phyloP scores from a whole-genome alignment of 2,888 invertebrate species.

The Noctua pronuba region DNA sequence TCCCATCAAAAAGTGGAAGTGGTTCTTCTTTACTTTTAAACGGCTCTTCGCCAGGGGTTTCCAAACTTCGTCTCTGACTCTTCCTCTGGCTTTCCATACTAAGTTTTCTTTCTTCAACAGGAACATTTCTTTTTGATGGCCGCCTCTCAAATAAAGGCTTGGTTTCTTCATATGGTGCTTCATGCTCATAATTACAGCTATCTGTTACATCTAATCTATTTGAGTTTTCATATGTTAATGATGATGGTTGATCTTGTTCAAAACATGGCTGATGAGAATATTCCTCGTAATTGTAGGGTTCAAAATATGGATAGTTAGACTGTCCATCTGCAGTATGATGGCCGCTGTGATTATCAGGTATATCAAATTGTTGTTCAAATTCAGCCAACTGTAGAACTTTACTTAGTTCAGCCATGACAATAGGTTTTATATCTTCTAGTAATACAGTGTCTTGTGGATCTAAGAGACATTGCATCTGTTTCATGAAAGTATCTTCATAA shows the following conservation, averaged over 20 bases:
- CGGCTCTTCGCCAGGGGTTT: slow-evolving; percentile 66
- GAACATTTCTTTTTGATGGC: slow-evolving; percentile 63
- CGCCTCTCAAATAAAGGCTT: slow-evolving; percentile 77
- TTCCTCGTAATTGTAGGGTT: slow-evolving; percentile 64
- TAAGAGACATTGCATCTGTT: slow-evolving; percentile 91
- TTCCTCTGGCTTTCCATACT: slow-evolving; percentile 53
- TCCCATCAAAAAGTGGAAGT: slow-evolving; percentile 79
- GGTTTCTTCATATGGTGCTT: slow-evolving; percentile 52
- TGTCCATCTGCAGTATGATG: slow-evolving; percentile 66
- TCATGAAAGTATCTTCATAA: slow-evolving; percentile 94
- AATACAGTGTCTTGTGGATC: slow-evolving; percentile 90
- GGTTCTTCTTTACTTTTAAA: slow-evolving; percentile 64
- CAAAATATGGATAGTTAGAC: slow-evolving; percentile 64
- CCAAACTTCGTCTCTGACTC: slow-evolving; percentile 68
- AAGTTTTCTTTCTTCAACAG: slow-evolving; percentile 57
- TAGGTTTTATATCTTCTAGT: slow-evolving; percentile 90
- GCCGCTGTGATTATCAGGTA: slow-evolving; percentile 62
- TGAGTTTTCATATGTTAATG: slow-evolving; percentile 47
- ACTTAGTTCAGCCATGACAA: slow-evolving; percentile 91
- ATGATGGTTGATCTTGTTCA: slow-evolving; percentile 60
- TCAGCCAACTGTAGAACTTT: slow-evolving; percentile 89
- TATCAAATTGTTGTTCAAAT: slow-evolving; percentile 75
- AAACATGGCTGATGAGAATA: slow-evolving; percentile 63
- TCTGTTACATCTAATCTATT: slow-evolving; percentile 58
- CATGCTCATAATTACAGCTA: slow-evolving; percentile 52